These are phyloP conservation scores for Pedetes capensis DNA, from an alignment of 2,113 vertebrate species.

Conservation along the genomic window DNA sequence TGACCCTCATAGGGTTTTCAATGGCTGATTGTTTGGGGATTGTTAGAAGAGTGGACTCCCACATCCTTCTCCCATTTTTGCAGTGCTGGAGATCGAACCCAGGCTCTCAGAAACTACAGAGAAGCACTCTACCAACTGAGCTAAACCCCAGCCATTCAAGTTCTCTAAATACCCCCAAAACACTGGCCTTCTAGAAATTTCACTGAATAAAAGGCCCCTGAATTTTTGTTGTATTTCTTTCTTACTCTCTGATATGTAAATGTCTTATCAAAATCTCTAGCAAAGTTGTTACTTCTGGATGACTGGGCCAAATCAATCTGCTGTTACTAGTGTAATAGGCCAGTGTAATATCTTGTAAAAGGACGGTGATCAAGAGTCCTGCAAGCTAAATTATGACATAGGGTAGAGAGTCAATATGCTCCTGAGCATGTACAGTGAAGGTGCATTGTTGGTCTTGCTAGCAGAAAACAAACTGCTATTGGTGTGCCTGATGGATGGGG, in stretches of 20 bases:
- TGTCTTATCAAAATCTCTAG: background rate
- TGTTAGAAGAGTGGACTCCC: no score
- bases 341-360: background rate
- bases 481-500: background rate
- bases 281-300: background rate
- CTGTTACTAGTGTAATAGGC: background rate
- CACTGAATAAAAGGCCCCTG: background rate
- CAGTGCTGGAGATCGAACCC: no score
- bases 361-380: background rate
- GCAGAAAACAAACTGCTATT: background rate
- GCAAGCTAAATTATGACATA: background rate
- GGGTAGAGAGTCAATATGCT: background rate
- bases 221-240: no score
- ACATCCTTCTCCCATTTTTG: no score
- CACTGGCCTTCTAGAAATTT: background rate
- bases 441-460: background rate
- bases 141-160: no score
- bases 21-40: no score
- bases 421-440: background rate
- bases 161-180: background rate
- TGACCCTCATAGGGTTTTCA: no score
- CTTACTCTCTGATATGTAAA: background rate
- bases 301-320: no score
- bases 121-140: no score
- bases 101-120: no score